Conservation (phyloP, 2,113 vertebrate genomes). For the Apaloderma vittatum region DNA sequence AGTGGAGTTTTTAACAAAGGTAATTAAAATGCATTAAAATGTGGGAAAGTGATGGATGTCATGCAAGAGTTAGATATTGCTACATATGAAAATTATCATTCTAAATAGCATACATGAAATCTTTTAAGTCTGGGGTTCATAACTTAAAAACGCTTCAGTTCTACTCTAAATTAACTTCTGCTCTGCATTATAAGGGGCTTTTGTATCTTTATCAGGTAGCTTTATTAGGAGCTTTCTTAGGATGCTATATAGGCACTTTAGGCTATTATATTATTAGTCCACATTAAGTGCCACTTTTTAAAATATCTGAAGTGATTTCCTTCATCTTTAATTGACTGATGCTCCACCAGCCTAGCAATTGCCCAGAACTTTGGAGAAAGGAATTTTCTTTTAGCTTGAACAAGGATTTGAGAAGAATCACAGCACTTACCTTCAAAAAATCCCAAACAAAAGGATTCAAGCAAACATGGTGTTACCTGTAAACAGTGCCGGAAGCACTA, state of each 20-base stretch:
- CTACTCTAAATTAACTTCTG: not conserved
- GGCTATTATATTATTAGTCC: not conserved
- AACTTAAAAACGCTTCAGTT: not conserved
- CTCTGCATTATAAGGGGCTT: not conserved
- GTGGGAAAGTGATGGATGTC: not conserved
- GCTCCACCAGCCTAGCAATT: not conserved
- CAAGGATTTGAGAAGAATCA: not conserved
- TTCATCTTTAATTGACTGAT: not conserved
- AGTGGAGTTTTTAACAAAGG: not conserved
- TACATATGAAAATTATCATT: not conserved
- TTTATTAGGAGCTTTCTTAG: not conserved
- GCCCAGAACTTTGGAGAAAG: not conserved
- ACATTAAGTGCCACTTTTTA: not conserved
- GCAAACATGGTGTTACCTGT: accelerated
- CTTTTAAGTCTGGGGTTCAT: not conserved
- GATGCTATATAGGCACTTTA: not conserved
- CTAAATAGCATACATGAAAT: not conserved
- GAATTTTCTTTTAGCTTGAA: not conserved
- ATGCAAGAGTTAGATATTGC: not conserved
- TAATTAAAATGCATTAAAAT: slow-evolving; percentile 21
- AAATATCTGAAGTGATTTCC: not conserved
- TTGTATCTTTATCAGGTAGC: not conserved
- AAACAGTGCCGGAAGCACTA: not conserved
- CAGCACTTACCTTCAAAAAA: not conserved
- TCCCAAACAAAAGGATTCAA: not conserved